A percentile compares a stretch with the other conserved stretches of the same genome.
These are phyloP conservation scores for Lipophrys pholis DNA, from an alignment of 2,113 vertebrate genomes.

Conservation along the genomic window DNA sequence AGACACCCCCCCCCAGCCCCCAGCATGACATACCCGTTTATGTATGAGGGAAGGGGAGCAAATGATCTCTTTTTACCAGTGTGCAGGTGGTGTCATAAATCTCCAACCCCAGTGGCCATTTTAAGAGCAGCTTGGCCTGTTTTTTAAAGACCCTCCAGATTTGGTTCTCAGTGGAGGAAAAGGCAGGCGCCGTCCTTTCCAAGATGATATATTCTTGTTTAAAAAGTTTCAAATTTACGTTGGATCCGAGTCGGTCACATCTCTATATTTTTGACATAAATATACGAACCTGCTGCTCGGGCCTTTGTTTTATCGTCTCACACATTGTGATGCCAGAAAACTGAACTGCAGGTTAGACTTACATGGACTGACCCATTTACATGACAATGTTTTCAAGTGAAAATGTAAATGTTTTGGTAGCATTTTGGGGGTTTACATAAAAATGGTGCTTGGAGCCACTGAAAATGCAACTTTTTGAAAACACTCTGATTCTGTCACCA, in stretches of 20 bases:
- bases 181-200: slow-evolving; percentile 13
- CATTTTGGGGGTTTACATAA: too few species aligned
- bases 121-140: slow-evolving; percentile 77
- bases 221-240: not conserved
- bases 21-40: slow-evolving; percentile 66
- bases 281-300: slow-evolving; percentile 1
- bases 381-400: too few species aligned
- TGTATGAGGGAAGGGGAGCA: slow-evolving; percentile 56
- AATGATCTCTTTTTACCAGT: slow-evolving; percentile 74
- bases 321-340: not conserved
- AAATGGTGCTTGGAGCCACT: too few species aligned
- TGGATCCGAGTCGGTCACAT: not conserved
- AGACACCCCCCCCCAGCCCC: slow-evolving; percentile 13
- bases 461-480: too few species aligned
- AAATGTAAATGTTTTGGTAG: too few species aligned
- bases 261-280: not conserved
- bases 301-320: not conserved
- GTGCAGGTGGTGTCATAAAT: slow-evolving; percentile 78
- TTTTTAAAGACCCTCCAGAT: slow-evolving; percentile 60
- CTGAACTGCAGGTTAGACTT: not conserved
- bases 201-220: slow-evolving; percentile 19
- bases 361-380: not conserved
- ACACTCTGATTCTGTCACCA: too few species aligned
- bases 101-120: slow-evolving; percentile 63
- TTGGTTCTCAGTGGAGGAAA: slow-evolving; percentile 32